These are phyloP conservation scores for Limnephilus auricula DNA, from an alignment of 2,888 invertebrate species.

Conservation along the genomic window DNA sequence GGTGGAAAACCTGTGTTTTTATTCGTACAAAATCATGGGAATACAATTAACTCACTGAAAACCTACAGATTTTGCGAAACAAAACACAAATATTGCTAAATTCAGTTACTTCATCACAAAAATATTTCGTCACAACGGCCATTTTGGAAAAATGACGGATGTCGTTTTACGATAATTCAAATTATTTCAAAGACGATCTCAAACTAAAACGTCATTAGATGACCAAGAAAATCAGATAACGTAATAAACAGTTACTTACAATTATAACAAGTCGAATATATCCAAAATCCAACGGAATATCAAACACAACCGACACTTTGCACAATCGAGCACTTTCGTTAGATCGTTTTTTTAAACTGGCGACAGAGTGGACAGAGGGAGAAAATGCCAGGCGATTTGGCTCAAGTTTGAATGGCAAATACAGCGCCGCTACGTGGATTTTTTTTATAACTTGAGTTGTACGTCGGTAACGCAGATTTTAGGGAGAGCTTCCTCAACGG, in stretches of 20 bases:
- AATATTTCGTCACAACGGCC: slow-evolving; percentile 65
- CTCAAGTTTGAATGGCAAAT: slow-evolving; percentile 42
- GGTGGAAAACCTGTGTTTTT: background rate
- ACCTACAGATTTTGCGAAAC: background rate
- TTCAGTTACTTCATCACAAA: slow-evolving; percentile 58
- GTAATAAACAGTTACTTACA: slow-evolving; percentile 51
- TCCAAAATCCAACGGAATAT: slow-evolving; percentile 54
- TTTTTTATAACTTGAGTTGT: background rate
- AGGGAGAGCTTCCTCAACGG: background rate
- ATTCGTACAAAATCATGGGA: background rate
- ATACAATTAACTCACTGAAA: background rate
- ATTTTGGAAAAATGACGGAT: slow-evolving; percentile 65
- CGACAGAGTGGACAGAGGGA: slow-evolving; percentile 58
- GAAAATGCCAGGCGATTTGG: slow-evolving; percentile 32
- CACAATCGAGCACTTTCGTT: slow-evolving; percentile 68
- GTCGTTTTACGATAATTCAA: slow-evolving; percentile 52
- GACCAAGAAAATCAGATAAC: background rate
- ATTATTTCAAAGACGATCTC: slow-evolving; percentile 37
- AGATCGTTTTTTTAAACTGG: slow-evolving; percentile 66
- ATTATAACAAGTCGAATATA: slow-evolving; percentile 40
- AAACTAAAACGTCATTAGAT: background rate
- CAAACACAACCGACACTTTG: slow-evolving; percentile 69
- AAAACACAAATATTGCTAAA: slow-evolving; percentile 37
- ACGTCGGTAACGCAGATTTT: slow-evolving; percentile 45
- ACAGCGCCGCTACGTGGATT: slow-evolving; percentile 49